phyloP scores from a whole-genome alignment of 1,140 invertebrate genomes.

The Ericerus pela region DNA sequence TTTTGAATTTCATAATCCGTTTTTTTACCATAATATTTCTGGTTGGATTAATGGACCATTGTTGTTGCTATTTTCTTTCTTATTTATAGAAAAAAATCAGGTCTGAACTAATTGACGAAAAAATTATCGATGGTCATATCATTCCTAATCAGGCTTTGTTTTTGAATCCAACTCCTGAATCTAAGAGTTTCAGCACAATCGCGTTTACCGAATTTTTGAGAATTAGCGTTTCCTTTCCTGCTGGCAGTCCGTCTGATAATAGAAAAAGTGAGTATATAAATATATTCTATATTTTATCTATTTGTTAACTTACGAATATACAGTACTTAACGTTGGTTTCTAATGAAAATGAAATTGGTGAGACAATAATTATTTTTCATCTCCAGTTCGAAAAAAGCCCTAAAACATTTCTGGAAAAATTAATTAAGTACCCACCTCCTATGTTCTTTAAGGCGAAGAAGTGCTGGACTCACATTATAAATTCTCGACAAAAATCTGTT shows the following conservation, averaged over 20 bases:
- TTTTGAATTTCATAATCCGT: too few relatives aligned
- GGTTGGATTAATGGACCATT: background rate
- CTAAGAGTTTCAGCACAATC: slow-evolving; percentile 53
- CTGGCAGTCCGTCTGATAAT: background rate
- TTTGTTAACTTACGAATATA: too few relatives aligned
- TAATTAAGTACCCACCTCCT: too few relatives aligned
- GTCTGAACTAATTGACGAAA: slow-evolving; percentile 54
- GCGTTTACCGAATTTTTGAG: slow-evolving; percentile 67
- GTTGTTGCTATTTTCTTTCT: background rate
- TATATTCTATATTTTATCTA: too few relatives aligned
- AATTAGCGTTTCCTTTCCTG: slow-evolving; percentile 55
- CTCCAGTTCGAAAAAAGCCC: background rate
- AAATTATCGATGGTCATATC: slow-evolving; percentile 82
- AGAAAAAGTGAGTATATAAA: slow-evolving; percentile 12
- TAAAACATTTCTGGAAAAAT: background rate
- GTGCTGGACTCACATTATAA: too few relatives aligned
- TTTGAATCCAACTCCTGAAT: slow-evolving; percentile 56
- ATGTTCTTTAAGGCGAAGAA: too few relatives aligned
- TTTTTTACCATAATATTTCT: too few relatives aligned
- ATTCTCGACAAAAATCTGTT: too few relatives aligned
- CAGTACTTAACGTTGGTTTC: too few relatives aligned
- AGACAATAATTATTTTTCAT: background rate
- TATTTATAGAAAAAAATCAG: slow-evolving; percentile 24
- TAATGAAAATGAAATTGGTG: too few relatives aligned
- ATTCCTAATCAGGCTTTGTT: slow-evolving; percentile 74